Evolutionary conservation across 2,113 vertebrate species (phyloP), one percentile per base, ranked within the genome.

Genomic region (Microtus oregoni): DNA sequence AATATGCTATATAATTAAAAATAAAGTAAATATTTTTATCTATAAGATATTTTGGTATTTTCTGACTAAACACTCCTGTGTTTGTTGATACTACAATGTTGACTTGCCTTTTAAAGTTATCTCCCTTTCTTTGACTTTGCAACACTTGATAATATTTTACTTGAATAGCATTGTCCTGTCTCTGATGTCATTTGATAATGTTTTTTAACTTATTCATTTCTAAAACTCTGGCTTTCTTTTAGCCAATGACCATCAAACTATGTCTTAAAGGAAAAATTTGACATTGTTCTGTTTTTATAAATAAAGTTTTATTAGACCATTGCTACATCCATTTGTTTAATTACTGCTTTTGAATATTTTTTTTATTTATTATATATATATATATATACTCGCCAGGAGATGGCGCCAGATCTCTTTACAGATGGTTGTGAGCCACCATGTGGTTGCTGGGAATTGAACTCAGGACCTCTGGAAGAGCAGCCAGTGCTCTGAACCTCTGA

Each of bases 171-270:
- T 9, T 86, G 41, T 75, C 9, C 35, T 86, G 30, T 94, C 55
- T 6, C 2, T 87, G 13, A 5, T 70, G 44, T 50, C 35, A 86
- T 70, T 91, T n/a, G 50, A 73, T 93, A 89, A 90, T 65, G 47
- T 19, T 89, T 85, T 90, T 67, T 38, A 38, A 50, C 55, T 91
- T 73, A 86, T 65, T 91, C 78, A 86, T 79, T 41, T n/a, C 38
- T 89, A 26, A 81, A 88, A 94, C 32, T 92, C 28, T 86, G 44
- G 4, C 55, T 96, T 86, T 28, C 10, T 94, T 94, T 94, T 63
- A 41, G 52, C 7, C 19, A 55, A 5, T 70, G 5, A 15, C 47
- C 58, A 95, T 70, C 8, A 67, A 93, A 76, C 78, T 86, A 76
- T 89, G 65, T 11, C 17, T 35, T 63, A 35, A 1, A 93, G 65